phyloP scores from a whole-genome alignment of 2,888 invertebrate genomes.

The Myathropa florea region DNA sequence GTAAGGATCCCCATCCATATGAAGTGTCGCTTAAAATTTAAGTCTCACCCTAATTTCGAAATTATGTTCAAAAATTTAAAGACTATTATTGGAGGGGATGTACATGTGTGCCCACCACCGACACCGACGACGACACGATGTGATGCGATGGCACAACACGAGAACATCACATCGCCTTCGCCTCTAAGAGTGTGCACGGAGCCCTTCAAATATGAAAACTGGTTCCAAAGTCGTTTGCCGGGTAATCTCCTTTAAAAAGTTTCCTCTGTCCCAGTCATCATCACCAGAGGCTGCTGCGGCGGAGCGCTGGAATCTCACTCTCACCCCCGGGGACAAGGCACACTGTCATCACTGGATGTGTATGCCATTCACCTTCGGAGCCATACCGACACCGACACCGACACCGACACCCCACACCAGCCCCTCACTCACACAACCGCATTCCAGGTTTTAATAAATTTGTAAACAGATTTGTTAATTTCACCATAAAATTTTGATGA shows the following conservation, averaged over 20 bases:
- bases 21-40: conserved; percentile 31
- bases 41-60: conserved; percentile 53
- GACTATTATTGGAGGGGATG: conserved; percentile 58
- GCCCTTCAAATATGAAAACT: conserved; percentile 66
- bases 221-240: conserved; percentile 50
- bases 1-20: conserved; percentile 4
- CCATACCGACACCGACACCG: conserved; percentile 8
- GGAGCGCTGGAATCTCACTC: conserved; percentile 6
- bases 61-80: conserved; percentile 66
- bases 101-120: background rate
- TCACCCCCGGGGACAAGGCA: background rate
- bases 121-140: background rate
- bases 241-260: conserved; percentile 57
- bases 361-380: conserved; percentile 21
- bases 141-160: background rate
- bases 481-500: conserved; percentile 81
- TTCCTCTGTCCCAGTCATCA: conserved; percentile 52
- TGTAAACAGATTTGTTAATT: conserved; percentile 81
- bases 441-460: conserved; percentile 80
- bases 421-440: conserved; percentile 39
- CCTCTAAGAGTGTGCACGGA: conserved; percentile 21
- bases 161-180: background rate
- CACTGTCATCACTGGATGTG: conserved; percentile 1
- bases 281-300: background rate
- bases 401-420: conserved; percentile 70